Evolutionary conservation across 2,888 invertebrate species (phyloP).

Genomic region (Catotricha subobsoleta): DNA sequence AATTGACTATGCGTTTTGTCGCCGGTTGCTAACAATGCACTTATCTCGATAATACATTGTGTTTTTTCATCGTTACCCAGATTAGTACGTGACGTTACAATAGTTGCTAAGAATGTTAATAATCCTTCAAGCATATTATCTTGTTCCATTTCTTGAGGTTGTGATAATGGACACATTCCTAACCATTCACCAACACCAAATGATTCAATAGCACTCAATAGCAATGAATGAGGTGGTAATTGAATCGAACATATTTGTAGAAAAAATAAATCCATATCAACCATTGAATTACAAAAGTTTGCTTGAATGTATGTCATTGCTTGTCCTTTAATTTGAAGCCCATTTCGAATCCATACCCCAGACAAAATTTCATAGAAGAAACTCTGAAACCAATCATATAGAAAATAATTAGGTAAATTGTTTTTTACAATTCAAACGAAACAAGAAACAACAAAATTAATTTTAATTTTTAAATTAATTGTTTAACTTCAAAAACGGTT

Average conservation of each 20-base stretch:
- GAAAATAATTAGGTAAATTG: too few species aligned
- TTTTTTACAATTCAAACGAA: too few species aligned
- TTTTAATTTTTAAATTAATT: too few species aligned
- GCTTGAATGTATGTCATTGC: slow-evolving; percentile 98
- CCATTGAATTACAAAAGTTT: slow-evolving; percentile 97
- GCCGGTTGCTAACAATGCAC: slow-evolving; percentile 77
- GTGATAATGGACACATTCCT: slow-evolving; percentile 49
- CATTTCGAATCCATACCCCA: slow-evolving; percentile 92
- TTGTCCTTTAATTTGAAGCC: slow-evolving; percentile 94
- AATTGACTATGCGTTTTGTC: slow-evolving; percentile 94
- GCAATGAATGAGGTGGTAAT: slow-evolving; percentile 66
- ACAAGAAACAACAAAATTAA: too few species aligned
- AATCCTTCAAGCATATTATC: slow-evolving; percentile 89
- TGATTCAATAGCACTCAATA: slow-evolving; percentile 77
- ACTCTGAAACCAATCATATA: too few species aligned
- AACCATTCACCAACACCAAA: slow-evolving; percentile 79
- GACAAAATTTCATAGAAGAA: slow-evolving; percentile 88
- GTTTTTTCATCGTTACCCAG: slow-evolving; percentile 44
- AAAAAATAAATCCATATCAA: slow-evolving; percentile 90
- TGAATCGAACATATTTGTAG: slow-evolving; percentile 85
- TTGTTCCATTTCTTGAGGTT: slow-evolving; percentile 57
- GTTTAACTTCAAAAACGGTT: too few species aligned
- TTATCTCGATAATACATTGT: slow-evolving; percentile 74
- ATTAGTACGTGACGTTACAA: slow-evolving; percentile 76
- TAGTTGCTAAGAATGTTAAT: slow-evolving; percentile 73